These are phyloP conservation scores for Tethya wilhelma DNA, from an alignment of 37 sponge, comb jelly and placozoan genomes.

Conservation along the genomic window DNA sequence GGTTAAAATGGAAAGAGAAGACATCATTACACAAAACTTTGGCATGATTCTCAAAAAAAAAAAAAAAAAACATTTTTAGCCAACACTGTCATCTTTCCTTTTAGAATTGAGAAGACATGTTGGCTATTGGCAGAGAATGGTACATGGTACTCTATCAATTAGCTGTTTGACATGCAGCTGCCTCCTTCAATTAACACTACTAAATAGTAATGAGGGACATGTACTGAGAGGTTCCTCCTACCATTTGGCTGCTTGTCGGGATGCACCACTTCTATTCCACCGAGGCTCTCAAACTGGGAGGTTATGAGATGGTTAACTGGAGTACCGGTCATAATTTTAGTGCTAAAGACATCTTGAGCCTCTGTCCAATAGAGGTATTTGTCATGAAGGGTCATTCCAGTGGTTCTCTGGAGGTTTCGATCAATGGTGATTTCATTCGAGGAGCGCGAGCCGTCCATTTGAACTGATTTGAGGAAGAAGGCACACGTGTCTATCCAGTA, in stretches of 20 bases:
- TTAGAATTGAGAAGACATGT: neutral
- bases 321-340: neutral
- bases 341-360: neutral
- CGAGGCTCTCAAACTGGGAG: neutral
- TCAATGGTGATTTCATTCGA: neutral
- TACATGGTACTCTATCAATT: no score
- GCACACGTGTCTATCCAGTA: slow-evolving; percentile 31
- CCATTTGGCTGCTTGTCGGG: slow-evolving; percentile 30
- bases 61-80: neutral
- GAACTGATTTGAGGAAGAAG: slow-evolving; percentile 1
- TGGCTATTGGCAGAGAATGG: no score
- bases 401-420: neutral
- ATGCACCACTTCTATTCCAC: slow-evolving; percentile 28
- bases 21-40: neutral
- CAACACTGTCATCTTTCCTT: neutral
- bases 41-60: neutral
- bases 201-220: no score
- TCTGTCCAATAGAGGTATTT: slow-evolving; percentile 35
- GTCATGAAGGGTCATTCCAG: neutral
- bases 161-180: no score
- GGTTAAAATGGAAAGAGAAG: neutral
- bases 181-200: no score
- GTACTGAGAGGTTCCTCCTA: neutral
- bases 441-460: slow-evolving; percentile 1
- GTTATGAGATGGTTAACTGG: neutral